Evolutionary conservation across 2,113 vertebrate genomes (phyloP), one percentile per base, ranked within the genome.

Genomic region (Stegostoma tigrinum): DNA sequence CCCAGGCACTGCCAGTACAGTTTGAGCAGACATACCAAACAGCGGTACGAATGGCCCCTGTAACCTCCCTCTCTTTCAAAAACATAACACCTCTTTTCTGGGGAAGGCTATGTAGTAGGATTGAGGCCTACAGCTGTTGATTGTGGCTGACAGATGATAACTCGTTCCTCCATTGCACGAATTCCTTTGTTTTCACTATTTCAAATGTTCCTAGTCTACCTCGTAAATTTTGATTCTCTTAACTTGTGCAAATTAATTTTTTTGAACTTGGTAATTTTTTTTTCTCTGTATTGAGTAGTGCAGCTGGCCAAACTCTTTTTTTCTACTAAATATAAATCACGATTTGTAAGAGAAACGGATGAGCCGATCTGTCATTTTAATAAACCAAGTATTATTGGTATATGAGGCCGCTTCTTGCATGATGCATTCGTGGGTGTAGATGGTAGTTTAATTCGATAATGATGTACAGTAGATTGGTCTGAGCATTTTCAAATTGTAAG

Each of bases 141-240:
- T 91, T 30, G 87, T 64, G 55, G 55, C n/a, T 91, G 52, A 61
- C 87, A 91, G 87, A 61, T 91, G 34, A 38, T 66, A 66, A 93
- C 80, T 93, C 34, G 23, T n/a, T 38, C n/a, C 19, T 38, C 87
- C 87, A 64, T 38, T 38, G 61, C 61, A 66, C 10, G 89, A 23
- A 66, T 93, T 64, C 87, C 52, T 90, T 61, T 52, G 48, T 89
- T 89, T 89, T 89, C 87, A n/a, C 55, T 91, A n/a, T n/a, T 64
- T 64, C 64, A 61, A 34, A 34, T 42, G 61, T 38, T 21, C 52
- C 27, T 90, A 17, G 17, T 45, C 38, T 80, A 80, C 10, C 85
- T 30, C 14, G 87, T 61, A 61, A 55, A 3, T 93, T 66, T 23
- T 21, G 6, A 61, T 61, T 61, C 55, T 61, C 55, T 61, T 61